Conservation (phyloP, 2,888 invertebrate species). For the Spialia ferax region DNA sequence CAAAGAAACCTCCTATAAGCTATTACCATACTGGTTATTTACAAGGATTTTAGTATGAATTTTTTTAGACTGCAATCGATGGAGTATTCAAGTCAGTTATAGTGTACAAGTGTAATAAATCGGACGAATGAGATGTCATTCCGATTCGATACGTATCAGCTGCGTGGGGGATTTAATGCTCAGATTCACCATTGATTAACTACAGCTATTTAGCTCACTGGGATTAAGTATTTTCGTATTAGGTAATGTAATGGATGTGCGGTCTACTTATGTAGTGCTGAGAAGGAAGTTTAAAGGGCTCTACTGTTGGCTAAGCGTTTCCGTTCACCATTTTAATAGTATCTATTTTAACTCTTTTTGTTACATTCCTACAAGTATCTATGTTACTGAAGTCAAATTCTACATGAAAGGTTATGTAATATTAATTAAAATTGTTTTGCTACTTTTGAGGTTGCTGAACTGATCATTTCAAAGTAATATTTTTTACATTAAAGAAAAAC, state of each 20-base stretch:
- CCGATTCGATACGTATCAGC: conserved; percentile 79
- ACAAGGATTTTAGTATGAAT: background rate
- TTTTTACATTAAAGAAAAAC: no score
- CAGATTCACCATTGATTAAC: conserved; percentile 77
- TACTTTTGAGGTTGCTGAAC: no score
- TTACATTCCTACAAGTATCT: no score
- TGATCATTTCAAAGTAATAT: no score
- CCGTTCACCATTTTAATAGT: background rate
- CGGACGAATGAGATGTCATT: conserved; percentile 83
- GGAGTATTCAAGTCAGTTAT: conserved; percentile 50
- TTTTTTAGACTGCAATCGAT: conserved; percentile 52
- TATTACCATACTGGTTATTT: conserved; percentile 45
- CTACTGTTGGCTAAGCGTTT: background rate
- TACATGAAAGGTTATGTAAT: no score
- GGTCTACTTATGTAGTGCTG: conserved; percentile 28
- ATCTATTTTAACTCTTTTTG: no score
- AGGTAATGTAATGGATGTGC: conserved; percentile 47
- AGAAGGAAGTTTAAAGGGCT: conserved; percentile 31
- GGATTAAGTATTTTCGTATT: conserved; percentile 61
- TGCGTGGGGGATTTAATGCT: conserved; percentile 72
- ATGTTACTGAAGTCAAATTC: no score
- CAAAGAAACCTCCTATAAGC: conserved; percentile 34
- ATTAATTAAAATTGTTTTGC: no score
- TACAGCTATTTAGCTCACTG: conserved; percentile 73
- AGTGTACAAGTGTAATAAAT: conserved; percentile 72